Base-by-base conservation (phyloP, 1,140 invertebrate genomes). In the Lepidurus arcticus region DNA sequence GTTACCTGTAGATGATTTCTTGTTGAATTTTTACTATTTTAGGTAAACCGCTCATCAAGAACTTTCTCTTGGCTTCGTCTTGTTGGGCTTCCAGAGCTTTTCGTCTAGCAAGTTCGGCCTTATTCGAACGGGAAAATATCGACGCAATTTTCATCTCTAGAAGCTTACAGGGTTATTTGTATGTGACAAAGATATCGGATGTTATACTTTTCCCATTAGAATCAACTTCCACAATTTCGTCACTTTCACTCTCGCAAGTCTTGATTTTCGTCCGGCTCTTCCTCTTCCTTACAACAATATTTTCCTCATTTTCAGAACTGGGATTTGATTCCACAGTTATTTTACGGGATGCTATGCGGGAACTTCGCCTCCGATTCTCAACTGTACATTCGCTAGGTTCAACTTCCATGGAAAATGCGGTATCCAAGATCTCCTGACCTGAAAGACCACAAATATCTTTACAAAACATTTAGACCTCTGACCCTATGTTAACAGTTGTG, bases 1-100 rank as follows among this genome's bases (percentile, higher is more conserved):
- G 8, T 16, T 65, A 65, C 53, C 21, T 65, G 8, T 65, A 5
- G 13, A 65, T 65, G 53, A 65, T 65, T 65, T 65, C 53, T 65
- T 65, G 53, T 65, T 65, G 9, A 1, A 65, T 65, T 65, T 65
- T 65, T 21, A 65, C 53, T n/a, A 16, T 16, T 65, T 65, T n/a
- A 16, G 53, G 53, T 21, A 65, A 16, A 13, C 53, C 53, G 21
- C 53, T 65, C 8, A 16, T 65, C 53, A 65, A 16, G 21, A 65
- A 65, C 53, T 65, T 65, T 65, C 53, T 65, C 21, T 65, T 65
- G 9, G 53, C 53, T 65, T 65, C 53, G 13, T 65, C n/a, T 65
- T 65, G 53, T 21, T 65, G 53, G 7, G 1, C 21, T 65, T 10
- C 53, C 16, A 65, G 53, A 13, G 8, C 53, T 65, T 65, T 65